phyloP scores from a whole-genome alignment of 2,797 vertebrate genomes.

The Clarias fuscus region DNA sequence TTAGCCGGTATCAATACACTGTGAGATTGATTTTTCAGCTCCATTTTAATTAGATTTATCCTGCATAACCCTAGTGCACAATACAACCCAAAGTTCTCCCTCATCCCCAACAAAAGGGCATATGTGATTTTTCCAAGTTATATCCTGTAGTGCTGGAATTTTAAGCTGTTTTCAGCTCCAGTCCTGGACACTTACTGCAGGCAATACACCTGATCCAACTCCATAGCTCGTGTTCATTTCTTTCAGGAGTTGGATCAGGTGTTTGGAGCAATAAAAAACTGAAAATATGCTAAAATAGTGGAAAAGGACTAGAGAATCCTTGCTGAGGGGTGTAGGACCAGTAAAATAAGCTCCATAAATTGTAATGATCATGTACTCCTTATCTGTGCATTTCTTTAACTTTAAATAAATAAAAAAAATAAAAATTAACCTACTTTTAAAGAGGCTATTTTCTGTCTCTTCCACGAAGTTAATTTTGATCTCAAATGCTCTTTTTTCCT shows the following conservation, averaged over 20 bases:
- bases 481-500: conserved; percentile 28
- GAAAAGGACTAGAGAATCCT: not conserved
- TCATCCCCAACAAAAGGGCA: not conserved
- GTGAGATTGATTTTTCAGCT: too few relatives aligned
- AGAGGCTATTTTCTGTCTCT: conserved; percentile 18
- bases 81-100: conserved; percentile 2
- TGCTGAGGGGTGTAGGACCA: not conserved
- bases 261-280: conserved; percentile 11
- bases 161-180: conserved; percentile 5
- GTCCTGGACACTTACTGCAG: conserved; percentile 18
- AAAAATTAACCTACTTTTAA: not conserved
- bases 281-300: conserved; percentile 6
- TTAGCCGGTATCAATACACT: not conserved
- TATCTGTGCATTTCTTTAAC: not conserved
- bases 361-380: conserved; percentile 2
- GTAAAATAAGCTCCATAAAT: conserved; percentile 3
- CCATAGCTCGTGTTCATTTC: not conserved
- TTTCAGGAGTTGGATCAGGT: conserved; percentile 13
- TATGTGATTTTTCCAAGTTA: conserved; percentile 25
- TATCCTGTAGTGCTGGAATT: conserved; percentile 5
- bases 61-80: not conserved
- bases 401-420: not conserved
- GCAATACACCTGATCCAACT: conserved; percentile 25
- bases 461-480: conserved; percentile 38
- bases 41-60: not conserved